Evolutionary conservation across 2,797 vertebrate genomes (phyloP), one percentile per base, ranked within the genome.

Genomic region (Remorina albescens): DNA sequence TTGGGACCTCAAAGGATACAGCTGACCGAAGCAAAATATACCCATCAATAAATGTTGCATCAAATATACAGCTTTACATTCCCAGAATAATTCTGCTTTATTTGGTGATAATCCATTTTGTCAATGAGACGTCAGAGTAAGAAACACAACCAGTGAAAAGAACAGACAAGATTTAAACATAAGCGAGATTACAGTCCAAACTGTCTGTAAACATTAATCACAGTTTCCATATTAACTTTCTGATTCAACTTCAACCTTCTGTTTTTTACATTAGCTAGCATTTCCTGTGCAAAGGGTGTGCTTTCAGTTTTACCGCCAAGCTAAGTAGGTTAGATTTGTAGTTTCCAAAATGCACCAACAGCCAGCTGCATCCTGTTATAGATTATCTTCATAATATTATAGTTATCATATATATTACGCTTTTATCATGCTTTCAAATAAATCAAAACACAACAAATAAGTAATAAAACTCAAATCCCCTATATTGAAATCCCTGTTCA

Each of bases 1-100:
- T 89, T 28, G 91, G 91, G 64, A 94, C 82, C 83, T 94, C 90
- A 82, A 95, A 95, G 61, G 92, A 85, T 21, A 85, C 58, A 53
- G 76, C 95, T 95, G 78, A 64, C 1, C 37, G 41, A 71, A 70
- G 51, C 15, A 68, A 57, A 72, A 66, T 18, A 39, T 10, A 8
- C 3, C 54, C 46, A 7, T 25, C 6, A 2, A 50, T 8, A 2
- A 75, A 44, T 5, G 2, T 5, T 32, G 8, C 12, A 15, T 56
- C 7, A 37, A 26, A 54, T 1, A 42, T 4, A 36, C 15, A 36
- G 2, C 21, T 34, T 34, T 34, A 28, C 1, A 23, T 46, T 13
- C 26, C 16, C 36, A 57, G 2, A 34, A 13, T 2, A 12, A 49
- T 53, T 37, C 5, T 1, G 25, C 2, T n/a, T 34, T 13, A 44